phyloP scores from a whole-genome alignment of 1,140 invertebrate genomes.

The Charaxes varanes region DNA sequence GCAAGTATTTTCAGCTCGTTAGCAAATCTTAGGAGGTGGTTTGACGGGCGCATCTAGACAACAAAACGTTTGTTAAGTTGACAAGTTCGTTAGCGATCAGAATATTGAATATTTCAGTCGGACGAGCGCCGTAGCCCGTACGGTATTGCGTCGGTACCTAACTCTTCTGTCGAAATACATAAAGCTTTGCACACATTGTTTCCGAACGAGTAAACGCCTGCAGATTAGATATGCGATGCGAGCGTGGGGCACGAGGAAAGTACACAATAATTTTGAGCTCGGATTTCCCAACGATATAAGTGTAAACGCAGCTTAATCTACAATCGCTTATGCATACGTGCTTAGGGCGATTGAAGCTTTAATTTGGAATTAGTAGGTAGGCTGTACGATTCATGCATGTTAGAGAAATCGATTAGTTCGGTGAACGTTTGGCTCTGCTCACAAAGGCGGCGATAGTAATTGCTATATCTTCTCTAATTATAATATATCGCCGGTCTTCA shows the following conservation, averaged over 20 bases:
- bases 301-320: constrained; percentile 30
- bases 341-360: constrained; percentile 25
- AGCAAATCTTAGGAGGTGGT: no score
- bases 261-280: constrained; percentile 34
- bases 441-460: constrained; percentile 10
- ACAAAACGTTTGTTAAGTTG: no score
- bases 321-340: constrained; percentile 27
- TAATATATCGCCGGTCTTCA: no score
- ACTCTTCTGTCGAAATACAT: constrained; percentile 22
- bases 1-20: no score
- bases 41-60: no score
- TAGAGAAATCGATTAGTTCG: constrained; percentile 21
- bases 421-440: constrained; percentile 14
- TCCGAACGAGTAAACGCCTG: constrained; percentile 22
- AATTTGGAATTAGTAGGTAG: constrained; percentile 36
- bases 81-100: constrained; percentile 9
- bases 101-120: constrained; percentile 15
- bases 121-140: constrained; percentile 3
- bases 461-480: no score
- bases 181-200: constrained; percentile 24
- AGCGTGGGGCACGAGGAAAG: constrained; percentile 25
- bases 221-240: constrained; percentile 31
- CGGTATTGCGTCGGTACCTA: constrained; percentile 16
- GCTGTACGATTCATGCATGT: constrained; percentile 15
- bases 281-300: constrained; percentile 28